phyloP scores from a whole-genome alignment of 2,113 vertebrate species.

The Lucifuga dentata region DNA sequence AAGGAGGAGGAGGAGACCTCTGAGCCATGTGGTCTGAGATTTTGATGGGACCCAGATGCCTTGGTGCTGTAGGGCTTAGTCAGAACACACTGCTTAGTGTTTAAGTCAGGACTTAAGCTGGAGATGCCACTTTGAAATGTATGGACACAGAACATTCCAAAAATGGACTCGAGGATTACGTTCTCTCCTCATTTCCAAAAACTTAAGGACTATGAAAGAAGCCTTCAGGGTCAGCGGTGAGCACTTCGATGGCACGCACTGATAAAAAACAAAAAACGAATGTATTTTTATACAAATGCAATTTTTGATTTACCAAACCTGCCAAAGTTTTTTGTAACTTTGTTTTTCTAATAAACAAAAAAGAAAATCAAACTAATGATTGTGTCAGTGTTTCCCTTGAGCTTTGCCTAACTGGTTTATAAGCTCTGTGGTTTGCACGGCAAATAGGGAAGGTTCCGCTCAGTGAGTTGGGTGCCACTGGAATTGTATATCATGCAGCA shows the following conservation, averaged over 20 bases:
- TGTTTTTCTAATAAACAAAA: slow-evolving; percentile 77
- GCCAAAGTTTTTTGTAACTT: slow-evolving; percentile 76
- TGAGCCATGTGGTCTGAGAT: slow-evolving; percentile 47
- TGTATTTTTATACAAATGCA: slow-evolving; percentile 79
- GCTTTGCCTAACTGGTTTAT: neutral
- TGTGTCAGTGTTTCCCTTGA: slow-evolving; percentile 33
- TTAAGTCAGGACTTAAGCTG: slow-evolving; percentile 56
- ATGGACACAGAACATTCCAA: slow-evolving; percentile 81
- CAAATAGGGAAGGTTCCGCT: neutral
- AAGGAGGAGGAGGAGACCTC: slow-evolving; percentile 31
- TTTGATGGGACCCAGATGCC: slow-evolving; percentile 64
- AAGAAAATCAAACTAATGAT: slow-evolving; percentile 6
- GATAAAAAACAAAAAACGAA: slow-evolving; percentile 64
- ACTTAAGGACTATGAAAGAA: slow-evolving; percentile 44
- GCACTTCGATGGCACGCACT: slow-evolving; percentile 59
- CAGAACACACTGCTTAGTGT: slow-evolving; percentile 35
- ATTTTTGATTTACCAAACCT: slow-evolving; percentile 60
- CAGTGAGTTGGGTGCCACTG: slow-evolving; percentile 20
- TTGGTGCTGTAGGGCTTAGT: slow-evolving; percentile 39
- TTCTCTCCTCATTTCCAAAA: slow-evolving; percentile 73
- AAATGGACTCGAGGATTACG: slow-evolving; percentile 55
- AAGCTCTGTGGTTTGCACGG: neutral
- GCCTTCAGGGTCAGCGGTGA: slow-evolving; percentile 73
- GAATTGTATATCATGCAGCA: slow-evolving; percentile 41
- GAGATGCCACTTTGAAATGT: slow-evolving; percentile 67